These are phyloP conservation scores for Scartelaos histophorus DNA, from an alignment of 2,113 vertebrate species.

Conservation along the genomic window DNA sequence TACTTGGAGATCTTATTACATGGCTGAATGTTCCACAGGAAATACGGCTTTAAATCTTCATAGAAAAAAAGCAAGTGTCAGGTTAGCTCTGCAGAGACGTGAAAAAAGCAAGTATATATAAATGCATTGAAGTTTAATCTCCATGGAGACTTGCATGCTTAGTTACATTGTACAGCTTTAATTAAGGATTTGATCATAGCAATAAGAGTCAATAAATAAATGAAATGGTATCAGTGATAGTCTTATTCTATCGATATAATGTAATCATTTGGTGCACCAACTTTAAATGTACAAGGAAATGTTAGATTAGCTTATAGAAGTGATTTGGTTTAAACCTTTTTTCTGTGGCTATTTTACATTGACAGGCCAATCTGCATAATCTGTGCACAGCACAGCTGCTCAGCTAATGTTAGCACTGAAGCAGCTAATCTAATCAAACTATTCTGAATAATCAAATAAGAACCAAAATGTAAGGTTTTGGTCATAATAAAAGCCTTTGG, in stretches of 20 bases:
- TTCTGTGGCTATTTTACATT: neutral
- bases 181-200: no score
- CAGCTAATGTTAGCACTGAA: neutral
- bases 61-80: no score
- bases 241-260: neutral
- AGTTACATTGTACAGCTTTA: no score
- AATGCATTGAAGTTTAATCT: no score
- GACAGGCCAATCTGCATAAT: neutral
- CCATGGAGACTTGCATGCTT: no score
- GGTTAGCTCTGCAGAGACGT: no score
- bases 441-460: constrained; percentile 20
- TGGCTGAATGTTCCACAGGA: no score
- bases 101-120: no score
- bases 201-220: neutral
- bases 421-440: constrained; percentile 15
- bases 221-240: neutral
- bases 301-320: neutral
- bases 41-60: no score
- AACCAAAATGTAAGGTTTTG: neutral
- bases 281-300: neutral
- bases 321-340: neutral
- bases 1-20: no score
- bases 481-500: neutral
- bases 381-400: neutral
- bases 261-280: neutral